Conservation (phyloP, 2,888 invertebrate species). For the Chrysolina americana region DNA sequence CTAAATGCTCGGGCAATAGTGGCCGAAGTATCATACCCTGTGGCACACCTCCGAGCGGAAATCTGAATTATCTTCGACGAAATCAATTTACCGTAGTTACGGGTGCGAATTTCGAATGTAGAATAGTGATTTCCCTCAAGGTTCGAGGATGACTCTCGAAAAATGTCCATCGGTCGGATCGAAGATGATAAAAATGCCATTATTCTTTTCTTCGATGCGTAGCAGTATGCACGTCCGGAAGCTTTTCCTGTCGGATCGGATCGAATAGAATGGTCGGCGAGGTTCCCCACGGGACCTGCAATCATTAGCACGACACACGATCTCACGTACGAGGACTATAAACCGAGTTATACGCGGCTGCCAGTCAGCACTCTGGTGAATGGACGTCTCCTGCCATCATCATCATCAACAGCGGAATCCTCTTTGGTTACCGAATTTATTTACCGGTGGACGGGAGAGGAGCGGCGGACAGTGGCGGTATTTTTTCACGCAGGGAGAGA, state of each 20-base stretch:
- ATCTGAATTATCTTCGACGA: no score
- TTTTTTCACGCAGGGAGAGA: not conserved
- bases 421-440: conserved; percentile 40
- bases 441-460: not conserved
- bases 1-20: no score
- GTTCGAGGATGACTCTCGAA: conserved; percentile 19
- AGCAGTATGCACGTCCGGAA: conserved; percentile 39
- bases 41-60: not conserved
- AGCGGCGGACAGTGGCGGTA: conserved; percentile 15
- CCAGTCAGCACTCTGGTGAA: conserved; percentile 66
- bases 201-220: conserved; percentile 37
- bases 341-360: conserved; percentile 66
- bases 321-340: conserved; percentile 66
- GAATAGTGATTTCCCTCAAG: conserved; percentile 17
- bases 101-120: not conserved
- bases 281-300: conserved; percentile 60
- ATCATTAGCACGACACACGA: conserved; percentile 67
- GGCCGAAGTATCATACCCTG: not conserved
- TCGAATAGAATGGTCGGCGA: conserved; percentile 49
- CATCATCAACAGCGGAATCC: conserved; percentile 47
- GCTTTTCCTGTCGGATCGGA: conserved; percentile 38
- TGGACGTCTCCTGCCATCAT: conserved; percentile 49
- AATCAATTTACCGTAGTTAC: not conserved
- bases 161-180: conserved; percentile 24
- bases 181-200: conserved; percentile 40